Evolutionary conservation across 2,113 vertebrate species (phyloP).

Genomic region (Bos javanicus): DNA sequence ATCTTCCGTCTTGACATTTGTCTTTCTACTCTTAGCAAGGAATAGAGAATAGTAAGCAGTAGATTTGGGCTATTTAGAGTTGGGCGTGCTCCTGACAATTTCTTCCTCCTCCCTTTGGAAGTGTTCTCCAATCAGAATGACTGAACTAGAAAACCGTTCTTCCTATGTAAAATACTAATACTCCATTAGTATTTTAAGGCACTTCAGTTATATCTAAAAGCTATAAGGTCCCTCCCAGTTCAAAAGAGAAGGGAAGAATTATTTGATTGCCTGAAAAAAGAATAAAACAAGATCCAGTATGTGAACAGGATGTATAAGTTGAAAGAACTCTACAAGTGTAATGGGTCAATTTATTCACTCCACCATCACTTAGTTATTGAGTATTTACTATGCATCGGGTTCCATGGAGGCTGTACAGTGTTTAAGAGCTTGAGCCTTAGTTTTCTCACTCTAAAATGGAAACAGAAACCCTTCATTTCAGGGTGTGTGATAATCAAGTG

Average conservation of each 20-base stretch:
- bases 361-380: not conserved
- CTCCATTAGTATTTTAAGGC: constrained; percentile 2
- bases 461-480: not conserved
- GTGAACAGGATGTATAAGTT: not conserved
- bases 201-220: not conserved
- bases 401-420: not conserved
- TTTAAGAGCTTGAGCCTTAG: not conserved
- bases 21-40: constrained; percentile 29
- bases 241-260: not conserved
- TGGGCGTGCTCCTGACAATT: not conserved
- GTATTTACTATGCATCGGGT: not conserved
- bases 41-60: not conserved
- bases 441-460: constrained; percentile 18
- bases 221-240: not conserved
- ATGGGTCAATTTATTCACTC: not conserved
- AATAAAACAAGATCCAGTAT: not conserved
- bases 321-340: not conserved
- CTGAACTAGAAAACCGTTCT: not conserved
- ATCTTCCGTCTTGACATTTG: constrained; percentile 35
- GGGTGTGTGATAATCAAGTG: not conserved
- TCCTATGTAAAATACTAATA: not conserved
- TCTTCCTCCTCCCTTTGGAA: not conserved
- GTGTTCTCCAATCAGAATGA: not conserved
- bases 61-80: not conserved
- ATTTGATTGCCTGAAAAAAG: not conserved